Evolutionary conservation across 2,888 invertebrate genomes (phyloP), one percentile per base, ranked within the genome.

Genomic region (Chrysolina haemoptera): DNA sequence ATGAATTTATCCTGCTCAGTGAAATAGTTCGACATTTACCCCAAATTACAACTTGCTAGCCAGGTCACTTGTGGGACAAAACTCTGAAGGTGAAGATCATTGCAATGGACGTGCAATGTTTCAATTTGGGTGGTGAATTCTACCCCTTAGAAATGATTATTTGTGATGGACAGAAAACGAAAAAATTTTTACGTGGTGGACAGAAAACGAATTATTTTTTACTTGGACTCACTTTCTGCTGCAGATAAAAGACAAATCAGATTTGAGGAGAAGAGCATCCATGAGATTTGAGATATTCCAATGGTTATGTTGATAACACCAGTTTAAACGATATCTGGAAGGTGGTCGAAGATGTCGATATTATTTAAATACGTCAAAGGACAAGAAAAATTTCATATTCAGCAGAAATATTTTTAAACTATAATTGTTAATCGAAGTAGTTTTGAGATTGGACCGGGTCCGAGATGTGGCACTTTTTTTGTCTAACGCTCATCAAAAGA

Each of bases 101-200:
- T 43, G 43, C 14, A 43, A 14, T 43, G 8, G 43, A 14, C 8
- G 8, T 14, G 10, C 43, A 43, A 6, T 1, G 43, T 43, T 43
- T 43, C 8, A 43, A 43, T 43, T 43, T 43, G 43, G 43, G 43
- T 43, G 43, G 43, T 6, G 43, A 43, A 14, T 43, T 43, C 43
- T 6, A 43, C 43, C 43, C 14, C 43, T 63, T 59, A 69, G 66
- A 55, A 14, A 55, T 12, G 35, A 11, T 12, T 27, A 27, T 50
- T 62, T 16, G 46, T 27, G 35, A 55, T 40, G 1, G 53, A n/a
- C 10, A n/a, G 41, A 46, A 68, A 64, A 67, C 12, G 62, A 22
- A 62, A 40, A 48, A 43, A 5, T 43, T 43, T 43, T 12, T 12
- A 12, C 43, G 2, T 6, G 8, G n/a, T n/a, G n/a, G n/a, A n/a